Evolutionary conservation across 2,797 vertebrate species (phyloP), one percentile per base, ranked within the genome.

Genomic region (Neopelma chrysocephalum): DNA sequence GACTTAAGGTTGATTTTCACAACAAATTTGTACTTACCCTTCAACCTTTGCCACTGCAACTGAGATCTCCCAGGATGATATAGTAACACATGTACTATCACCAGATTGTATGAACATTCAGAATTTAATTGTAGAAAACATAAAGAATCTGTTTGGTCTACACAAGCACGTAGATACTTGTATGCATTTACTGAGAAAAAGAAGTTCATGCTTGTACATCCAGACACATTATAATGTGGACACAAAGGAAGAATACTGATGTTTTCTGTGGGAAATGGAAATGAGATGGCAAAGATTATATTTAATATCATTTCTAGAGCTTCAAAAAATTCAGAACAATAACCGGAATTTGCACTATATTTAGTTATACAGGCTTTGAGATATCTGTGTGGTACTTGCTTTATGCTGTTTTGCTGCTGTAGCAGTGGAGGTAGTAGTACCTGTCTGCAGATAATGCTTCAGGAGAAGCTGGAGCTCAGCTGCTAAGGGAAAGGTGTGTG

Each of bases 241-340:
- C n/a, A 25, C 18, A 25, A 36, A 62, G 73, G 57, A 71, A 66
- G 31, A 51, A 65, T 20, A 20, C 31, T 38, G 26, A 14, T 23
- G 21, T 66, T 66, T 89, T 77, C 84, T 69, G 48, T n/a, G 61
- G 45, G 36, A 85, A n/a, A 36, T 60, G 17, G 45, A 87, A 92
- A 66, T 22, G 47, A 82, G n/a, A 48, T 51, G 43, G 31, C 32
- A 82, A 90, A 83, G 34, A 23, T 65, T 66, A 15, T 65, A 22
- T 58, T 76, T 47, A 32, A 22, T 62, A 20, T 47, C 64, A 32
- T 40, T 26, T 50, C 69, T 61, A n/a, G 80, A 86, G 47, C 43
- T 92, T 90, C 60, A 60, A 22, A 87, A 73, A 60, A 40, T 34
- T 72, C 31, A 38, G 48, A 90, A 12, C 27, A 43, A 13, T 64